Evolutionary conservation across 2,113 vertebrate genomes (phyloP), one percentile per base, ranked within the genome.

Genomic region (Strix uralensis): DNA sequence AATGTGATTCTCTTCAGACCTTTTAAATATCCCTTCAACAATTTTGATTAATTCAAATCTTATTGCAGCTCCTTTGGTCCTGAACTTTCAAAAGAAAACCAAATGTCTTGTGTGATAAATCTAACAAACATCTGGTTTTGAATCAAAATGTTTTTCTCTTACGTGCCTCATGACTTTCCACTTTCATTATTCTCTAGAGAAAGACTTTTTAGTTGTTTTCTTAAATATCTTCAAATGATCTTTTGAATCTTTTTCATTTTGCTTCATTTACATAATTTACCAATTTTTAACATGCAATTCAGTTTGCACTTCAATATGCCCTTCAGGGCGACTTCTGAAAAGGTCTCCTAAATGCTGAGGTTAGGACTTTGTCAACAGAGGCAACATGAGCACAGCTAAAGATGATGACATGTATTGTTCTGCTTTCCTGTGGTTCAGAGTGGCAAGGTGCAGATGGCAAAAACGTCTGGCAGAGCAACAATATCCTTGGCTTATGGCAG

Each of bases 311-410:
- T 93, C 57, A 86, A 36, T 25, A 55, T 25, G 69, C 49, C 89
- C 59, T 88, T 91, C 81, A 88, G 72, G 65, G 67, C 72, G 74
- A 94, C 77, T 61, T 90, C 85, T 69, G 44, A 44, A 96, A 93
- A 92, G 88, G 90, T 61, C 73, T 93, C 67, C 73, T 81, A 94
- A 94, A 83, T 93, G 84, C 93, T 93, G 87, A 91, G 92, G 92
- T 94, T 57, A 93, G 40, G 65, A 42, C 74, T 92, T 91, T 55
- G 54, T 82, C 74, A 72, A 75, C 52, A 81, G 66, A 75, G 49
- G 70, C 63, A 55, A 36, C 40, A 70, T 26, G 46, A 90, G 82
- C 67, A 34, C 29, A n/a, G 82, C 34, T 42, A 42, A 82, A 83
- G 85, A 46, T n/a, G 74, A 86, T 66, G 74, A 80, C 57, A 75